Conservation (phyloP, 35 echinoderm and acorn worm species). For the Nesometra sesokonis region DNA sequence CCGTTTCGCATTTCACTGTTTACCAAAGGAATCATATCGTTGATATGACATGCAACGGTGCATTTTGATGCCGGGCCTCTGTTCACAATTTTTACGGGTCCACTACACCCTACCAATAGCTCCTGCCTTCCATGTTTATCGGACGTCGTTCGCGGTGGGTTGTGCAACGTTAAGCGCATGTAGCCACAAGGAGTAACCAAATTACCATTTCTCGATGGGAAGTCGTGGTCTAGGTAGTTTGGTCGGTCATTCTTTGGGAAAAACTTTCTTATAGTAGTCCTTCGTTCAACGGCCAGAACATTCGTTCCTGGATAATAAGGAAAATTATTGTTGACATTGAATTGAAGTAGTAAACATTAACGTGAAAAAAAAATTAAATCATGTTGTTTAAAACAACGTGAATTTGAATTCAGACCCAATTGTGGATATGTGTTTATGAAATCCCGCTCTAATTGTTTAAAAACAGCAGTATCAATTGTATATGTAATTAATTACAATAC, state of each 20-base stretch:
- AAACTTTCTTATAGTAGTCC: neutral
- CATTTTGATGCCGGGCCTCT: constrained; percentile 27
- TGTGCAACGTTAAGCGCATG: constrained; percentile 13
- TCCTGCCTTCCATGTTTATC: neutral
- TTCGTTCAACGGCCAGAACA: constrained; percentile 34
- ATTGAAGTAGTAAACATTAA: no score
- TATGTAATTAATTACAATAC: no score
- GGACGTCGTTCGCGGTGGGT: neutral
- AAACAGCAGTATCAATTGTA: no score
- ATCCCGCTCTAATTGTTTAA: no score
- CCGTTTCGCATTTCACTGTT: neutral
- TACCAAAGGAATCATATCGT: constrained; percentile 24
- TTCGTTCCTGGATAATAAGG: neutral
- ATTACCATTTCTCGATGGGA: constrained; percentile 38
- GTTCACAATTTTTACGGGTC: neutral
- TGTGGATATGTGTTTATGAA: no score
- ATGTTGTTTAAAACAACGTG: no score
- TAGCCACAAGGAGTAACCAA: constrained; percentile 30
- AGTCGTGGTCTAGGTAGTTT: constrained; percentile 35
- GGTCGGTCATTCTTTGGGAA: constrained; percentile 27
- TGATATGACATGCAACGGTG: constrained; percentile 18
- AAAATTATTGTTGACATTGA: neutral
- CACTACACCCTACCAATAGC: neutral
- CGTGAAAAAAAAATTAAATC: no score
- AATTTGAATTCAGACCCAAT: no score